Evolutionary conservation across 2,797 vertebrate species (phyloP).

Genomic region (Lates japonicus): DNA sequence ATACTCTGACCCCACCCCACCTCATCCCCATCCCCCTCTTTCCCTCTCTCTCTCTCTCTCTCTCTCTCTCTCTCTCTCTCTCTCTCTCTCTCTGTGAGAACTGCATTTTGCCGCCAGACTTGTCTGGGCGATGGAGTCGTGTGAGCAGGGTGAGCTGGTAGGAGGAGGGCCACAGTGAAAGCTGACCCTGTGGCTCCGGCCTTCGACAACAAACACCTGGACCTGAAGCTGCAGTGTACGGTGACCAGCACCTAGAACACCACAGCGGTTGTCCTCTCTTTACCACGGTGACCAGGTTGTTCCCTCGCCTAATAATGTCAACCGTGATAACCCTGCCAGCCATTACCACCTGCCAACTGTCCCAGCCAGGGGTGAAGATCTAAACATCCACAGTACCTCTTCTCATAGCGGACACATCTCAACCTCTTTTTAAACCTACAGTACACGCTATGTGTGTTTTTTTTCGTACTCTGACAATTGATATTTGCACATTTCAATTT

Average conservation of each 20-base stretch:
- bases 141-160: slow-evolving; percentile 94
- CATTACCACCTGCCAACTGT: slow-evolving; percentile 74
- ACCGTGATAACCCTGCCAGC: slow-evolving; percentile 64
- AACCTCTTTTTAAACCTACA: slow-evolving; percentile 5
- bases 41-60: too few relatives aligned
- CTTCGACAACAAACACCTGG: slow-evolving; percentile 95
- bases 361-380: slow-evolving; percentile 65
- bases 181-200: slow-evolving; percentile 91
- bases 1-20: slow-evolving; percentile 44
- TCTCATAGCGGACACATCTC: slow-evolving; percentile 46
- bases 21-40: slow-evolving; percentile 20
- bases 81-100: slow-evolving; percentile 83
- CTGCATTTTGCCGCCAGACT: slow-evolving; percentile 99
- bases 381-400: slow-evolving; percentile 56
- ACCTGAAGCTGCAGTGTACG: slow-evolving; percentile 88
- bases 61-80: slow-evolving; percentile 16
- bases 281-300: slow-evolving; percentile 60
- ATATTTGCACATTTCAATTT: slow-evolving; percentile 21
- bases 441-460: neutral
- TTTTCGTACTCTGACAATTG: neutral
- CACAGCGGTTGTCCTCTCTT: slow-evolving; percentile 71
- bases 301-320: slow-evolving; percentile 74
- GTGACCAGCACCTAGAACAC: slow-evolving; percentile 73
- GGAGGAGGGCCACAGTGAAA: slow-evolving; percentile 85
- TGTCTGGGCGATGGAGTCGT: slow-evolving; percentile 97